Conservation (phyloP, 2,113 vertebrate species). For the Callopanchax toddi region DNA sequence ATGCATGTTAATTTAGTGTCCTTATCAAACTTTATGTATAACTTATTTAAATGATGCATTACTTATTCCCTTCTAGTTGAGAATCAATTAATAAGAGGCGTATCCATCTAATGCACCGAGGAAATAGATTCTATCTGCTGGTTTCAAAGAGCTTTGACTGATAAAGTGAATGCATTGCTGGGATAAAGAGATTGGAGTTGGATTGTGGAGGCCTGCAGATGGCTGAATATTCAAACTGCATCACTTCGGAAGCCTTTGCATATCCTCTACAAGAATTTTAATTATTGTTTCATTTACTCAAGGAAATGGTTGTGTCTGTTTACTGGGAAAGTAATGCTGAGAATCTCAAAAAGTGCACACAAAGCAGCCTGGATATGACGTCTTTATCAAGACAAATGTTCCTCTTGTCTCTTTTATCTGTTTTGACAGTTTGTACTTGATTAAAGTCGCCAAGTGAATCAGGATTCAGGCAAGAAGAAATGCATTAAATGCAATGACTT, state of each 20-base stretch:
- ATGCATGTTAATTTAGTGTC: background rate
- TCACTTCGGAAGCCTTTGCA: conserved; percentile 15
- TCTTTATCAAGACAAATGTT: background rate
- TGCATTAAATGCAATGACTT: too few relatives aligned
- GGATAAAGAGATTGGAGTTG: conserved; percentile 35
- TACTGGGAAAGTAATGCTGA: conserved; percentile 1
- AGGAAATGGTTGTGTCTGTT: background rate
- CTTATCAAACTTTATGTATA: background rate
- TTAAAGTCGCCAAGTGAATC: background rate
- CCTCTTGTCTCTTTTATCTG: background rate
- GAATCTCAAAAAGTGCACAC: background rate
- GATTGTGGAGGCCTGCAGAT: conserved; percentile 38
- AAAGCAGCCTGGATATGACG: background rate
- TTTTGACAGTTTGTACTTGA: background rate
- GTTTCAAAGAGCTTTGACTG: conserved; percentile 45
- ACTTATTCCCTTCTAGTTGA: conserved; percentile 28
- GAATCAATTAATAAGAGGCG: conserved; percentile 48
- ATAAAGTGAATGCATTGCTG: conserved; percentile 48
- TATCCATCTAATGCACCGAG: conserved; percentile 39
- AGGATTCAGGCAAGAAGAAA: background rate
- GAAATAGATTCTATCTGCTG: conserved; percentile 50
- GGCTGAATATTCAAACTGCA: conserved; percentile 28
- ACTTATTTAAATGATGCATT: conserved; percentile 23
- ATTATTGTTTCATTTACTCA: conserved; percentile 34
- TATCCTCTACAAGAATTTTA: conserved; percentile 27